Percentiles rank a stretch among this genome's conserved stretches.
Evolutionary conservation across 2,888 invertebrate species (phyloP).

Genomic region (Ctenicera cuprea): DNA sequence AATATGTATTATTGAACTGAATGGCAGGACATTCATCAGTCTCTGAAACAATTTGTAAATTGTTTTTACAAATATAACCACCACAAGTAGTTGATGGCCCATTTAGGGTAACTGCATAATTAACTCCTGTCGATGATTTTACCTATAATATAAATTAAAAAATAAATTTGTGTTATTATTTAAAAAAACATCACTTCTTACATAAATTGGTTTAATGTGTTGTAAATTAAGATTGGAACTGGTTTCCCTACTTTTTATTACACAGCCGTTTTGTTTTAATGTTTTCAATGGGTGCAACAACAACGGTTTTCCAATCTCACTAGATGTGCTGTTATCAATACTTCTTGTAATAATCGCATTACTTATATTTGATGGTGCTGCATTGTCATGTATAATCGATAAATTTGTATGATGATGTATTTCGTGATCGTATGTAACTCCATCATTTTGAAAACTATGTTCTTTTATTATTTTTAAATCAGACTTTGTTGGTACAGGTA

Average conservation of each 20-base stretch:
- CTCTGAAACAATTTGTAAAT: neutral
- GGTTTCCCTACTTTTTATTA: slow-evolving; percentile 15
- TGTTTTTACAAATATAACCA: slow-evolving; percentile 39
- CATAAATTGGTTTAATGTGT: slow-evolving; percentile 18
- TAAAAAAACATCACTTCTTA: slow-evolving; percentile 1
- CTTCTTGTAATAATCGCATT: neutral
- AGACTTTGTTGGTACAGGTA: neutral
- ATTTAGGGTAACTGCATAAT: slow-evolving; percentile 27
- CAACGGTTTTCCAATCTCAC: neutral
- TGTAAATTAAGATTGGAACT: slow-evolving; percentile 4
- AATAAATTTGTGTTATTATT: too few relatives aligned
- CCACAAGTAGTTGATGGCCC: neutral
- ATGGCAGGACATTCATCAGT: slow-evolving; percentile 14
- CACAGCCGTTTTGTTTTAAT: neutral
- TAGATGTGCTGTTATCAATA: neutral
- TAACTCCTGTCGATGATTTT: neutral
- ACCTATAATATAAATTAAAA: slow-evolving; percentile 25
- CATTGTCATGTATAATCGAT: neutral
- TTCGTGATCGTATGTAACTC: neutral
- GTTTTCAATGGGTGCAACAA: neutral
- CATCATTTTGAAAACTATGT: neutral
- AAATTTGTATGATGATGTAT: neutral
- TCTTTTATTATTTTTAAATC: neutral
- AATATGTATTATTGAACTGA: slow-evolving; percentile 11
- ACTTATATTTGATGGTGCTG: neutral